These are phyloP conservation scores for Cabera pusaria DNA, from an alignment of 2,888 invertebrate genomes.

Conservation along the genomic window DNA sequence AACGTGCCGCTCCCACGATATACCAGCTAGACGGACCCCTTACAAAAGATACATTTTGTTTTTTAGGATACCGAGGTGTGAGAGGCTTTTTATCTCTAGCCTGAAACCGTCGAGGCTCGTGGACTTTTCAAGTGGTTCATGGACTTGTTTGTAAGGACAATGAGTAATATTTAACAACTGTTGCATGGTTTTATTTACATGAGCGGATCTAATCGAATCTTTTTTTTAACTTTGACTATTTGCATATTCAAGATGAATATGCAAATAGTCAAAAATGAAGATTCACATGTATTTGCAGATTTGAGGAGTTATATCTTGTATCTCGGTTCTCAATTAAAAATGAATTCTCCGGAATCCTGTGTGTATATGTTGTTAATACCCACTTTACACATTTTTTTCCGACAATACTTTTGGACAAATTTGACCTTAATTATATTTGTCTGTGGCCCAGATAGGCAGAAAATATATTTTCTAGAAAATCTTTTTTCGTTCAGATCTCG, in stretches of 20 bases:
- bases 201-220: too few species aligned
- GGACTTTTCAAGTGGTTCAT: too few species aligned
- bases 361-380: constrained; percentile 2
- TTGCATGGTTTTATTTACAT: too few species aligned
- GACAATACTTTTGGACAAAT: constrained; percentile 45
- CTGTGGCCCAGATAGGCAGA: constrained; percentile 38
- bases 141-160: too few species aligned
- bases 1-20: constrained; percentile 54
- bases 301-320: too few species aligned
- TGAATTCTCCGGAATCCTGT: constrained; percentile 17
- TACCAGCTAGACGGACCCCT: constrained; percentile 47
- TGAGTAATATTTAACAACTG: too few species aligned
- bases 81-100: constrained; percentile 21
- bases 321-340: too few species aligned
- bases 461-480: constrained; percentile 45
- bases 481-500: constrained; percentile 35
- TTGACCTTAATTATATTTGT: constrained; percentile 53
- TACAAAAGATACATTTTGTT: constrained; percentile 52
- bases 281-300: too few species aligned
- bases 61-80: constrained; percentile 43
- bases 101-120: constrained; percentile 12
- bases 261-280: too few species aligned
- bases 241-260: too few species aligned
- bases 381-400: constrained; percentile 22
- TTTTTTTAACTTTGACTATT: too few species aligned